These are phyloP conservation scores for Battus philenor DNA, from an alignment of 1,140 invertebrate genomes.

Conservation along the genomic window DNA sequence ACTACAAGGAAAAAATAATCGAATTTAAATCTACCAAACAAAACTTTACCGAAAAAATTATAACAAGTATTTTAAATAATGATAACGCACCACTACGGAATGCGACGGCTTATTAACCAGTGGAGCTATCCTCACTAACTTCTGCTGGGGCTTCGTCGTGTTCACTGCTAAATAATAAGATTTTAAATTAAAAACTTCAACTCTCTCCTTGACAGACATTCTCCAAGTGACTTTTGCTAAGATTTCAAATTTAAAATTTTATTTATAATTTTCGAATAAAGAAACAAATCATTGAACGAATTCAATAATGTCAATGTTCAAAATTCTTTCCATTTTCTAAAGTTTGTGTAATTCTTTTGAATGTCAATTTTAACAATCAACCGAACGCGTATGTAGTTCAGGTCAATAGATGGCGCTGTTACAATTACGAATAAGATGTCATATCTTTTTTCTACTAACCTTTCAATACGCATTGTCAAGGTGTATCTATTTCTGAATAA, in stretches of 20 bases:
- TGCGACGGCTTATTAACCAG: slow-evolving; percentile 27
- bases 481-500: too few species aligned
- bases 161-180: slow-evolving; percentile 29
- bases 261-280: slow-evolving; percentile 27
- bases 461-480: too few species aligned
- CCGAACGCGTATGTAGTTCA: too few species aligned
- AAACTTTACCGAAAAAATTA: too few species aligned
- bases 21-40: too few species aligned
- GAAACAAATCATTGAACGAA: slow-evolving; percentile 30
- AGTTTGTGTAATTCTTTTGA: slow-evolving; percentile 17
- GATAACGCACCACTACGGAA: slow-evolving; percentile 27
- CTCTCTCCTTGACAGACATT: slow-evolving; percentile 2
- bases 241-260: slow-evolving; percentile 8
- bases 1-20: too few species aligned
- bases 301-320: slow-evolving; percentile 24
- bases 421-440: too few species aligned
- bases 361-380: slow-evolving; percentile 11
- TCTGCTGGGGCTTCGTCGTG: slow-evolving; percentile 43
- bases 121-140: slow-evolving; percentile 56
- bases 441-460: too few species aligned
- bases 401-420: too few species aligned
- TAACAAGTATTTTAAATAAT: too few species aligned
- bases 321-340: slow-evolving; percentile 32
- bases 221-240: slow-evolving; percentile 1
- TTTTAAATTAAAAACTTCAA: slow-evolving; percentile 8